Percentiles rank a stretch among this genome's conserved stretches.
These are phyloP conservation scores for Acrocephalus arundinaceus DNA, from an alignment of 2,113 vertebrate species.

Conservation along the genomic window DNA sequence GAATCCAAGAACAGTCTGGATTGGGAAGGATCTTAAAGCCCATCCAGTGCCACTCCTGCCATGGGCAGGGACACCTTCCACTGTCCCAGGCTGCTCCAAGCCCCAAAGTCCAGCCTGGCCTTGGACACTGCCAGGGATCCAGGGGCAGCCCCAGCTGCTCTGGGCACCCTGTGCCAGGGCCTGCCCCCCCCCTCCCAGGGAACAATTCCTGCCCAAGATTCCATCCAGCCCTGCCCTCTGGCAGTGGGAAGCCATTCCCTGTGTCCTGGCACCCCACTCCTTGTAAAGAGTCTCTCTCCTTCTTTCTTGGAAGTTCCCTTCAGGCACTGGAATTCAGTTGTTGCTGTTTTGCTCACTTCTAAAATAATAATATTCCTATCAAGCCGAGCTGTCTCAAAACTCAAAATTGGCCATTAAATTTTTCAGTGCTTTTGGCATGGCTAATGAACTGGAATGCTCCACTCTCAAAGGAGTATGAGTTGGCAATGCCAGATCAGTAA, in stretches of 20 bases:
- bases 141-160: background rate
- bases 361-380: background rate
- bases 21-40: fast-evolving
- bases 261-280: background rate
- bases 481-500: background rate
- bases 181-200: background rate
- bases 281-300: background rate
- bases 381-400: background rate
- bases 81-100: background rate
- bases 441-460: background rate
- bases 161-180: background rate
- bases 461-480: background rate
- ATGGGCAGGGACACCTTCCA: background rate
- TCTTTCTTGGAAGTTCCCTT: background rate
- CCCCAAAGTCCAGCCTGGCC: fast-evolving
- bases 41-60: background rate
- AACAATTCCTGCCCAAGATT: background rate
- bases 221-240: background rate
- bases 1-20: background rate
- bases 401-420: background rate
- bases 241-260: background rate
- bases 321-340: background rate
- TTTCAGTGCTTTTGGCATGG: background rate
- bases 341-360: background rate
- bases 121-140: background rate